Percentiles rank a stretch among this genome's conserved stretches.
phyloP scores from a whole-genome alignment of 2,113 vertebrate genomes.

The Alouatta palliata region DNA sequence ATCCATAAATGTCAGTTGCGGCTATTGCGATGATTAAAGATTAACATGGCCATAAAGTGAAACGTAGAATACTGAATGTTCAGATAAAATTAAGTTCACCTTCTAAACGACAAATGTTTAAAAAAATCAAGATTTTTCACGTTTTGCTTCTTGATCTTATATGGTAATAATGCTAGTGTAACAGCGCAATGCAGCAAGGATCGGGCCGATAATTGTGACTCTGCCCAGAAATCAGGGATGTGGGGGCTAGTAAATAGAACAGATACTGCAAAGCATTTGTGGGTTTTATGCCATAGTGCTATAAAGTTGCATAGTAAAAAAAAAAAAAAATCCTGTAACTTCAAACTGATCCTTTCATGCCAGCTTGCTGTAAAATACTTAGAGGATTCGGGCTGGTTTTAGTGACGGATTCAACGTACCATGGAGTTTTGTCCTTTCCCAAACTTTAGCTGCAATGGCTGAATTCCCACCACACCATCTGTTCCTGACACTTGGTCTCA shows the following conservation, averaged over 20 bases:
- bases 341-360: slow-evolving; percentile 79
- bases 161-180: neutral
- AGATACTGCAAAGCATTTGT: slow-evolving; percentile 8
- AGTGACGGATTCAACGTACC: slow-evolving; percentile 62
- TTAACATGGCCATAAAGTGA: neutral
- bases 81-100: neutral
- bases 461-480: slow-evolving; percentile 50
- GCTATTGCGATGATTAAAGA: neutral
- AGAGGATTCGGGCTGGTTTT: slow-evolving; percentile 71
- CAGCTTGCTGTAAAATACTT: slow-evolving; percentile 81
- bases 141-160: neutral
- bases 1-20: neutral
- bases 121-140: neutral
- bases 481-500: slow-evolving; percentile 83
- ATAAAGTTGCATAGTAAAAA: slow-evolving; percentile 71
- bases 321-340: slow-evolving; percentile 46
- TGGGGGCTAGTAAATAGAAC: neutral
- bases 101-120: slow-evolving; percentile 5
- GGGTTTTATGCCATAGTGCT: slow-evolving; percentile 60
- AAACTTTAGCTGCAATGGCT: slow-evolving; percentile 73
- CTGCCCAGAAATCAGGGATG: neutral
- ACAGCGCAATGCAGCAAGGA: neutral
- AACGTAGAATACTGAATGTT: neutral
- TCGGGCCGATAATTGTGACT: neutral
- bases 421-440: slow-evolving; percentile 36